phyloP scores from a whole-genome alignment of 2,888 invertebrate species.

The Acleris holmiana region DNA sequence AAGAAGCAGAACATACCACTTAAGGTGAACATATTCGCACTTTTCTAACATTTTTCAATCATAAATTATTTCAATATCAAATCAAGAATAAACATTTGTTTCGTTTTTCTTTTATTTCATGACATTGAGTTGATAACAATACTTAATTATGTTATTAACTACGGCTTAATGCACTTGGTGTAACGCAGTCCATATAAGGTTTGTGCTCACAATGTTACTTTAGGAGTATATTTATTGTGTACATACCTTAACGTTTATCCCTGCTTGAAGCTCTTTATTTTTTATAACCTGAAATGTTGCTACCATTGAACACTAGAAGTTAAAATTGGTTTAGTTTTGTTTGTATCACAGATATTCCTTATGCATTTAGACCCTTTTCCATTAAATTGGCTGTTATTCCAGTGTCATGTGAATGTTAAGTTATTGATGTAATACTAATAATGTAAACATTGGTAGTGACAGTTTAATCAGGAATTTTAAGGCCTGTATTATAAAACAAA shows the following conservation, averaged over 20 bases:
- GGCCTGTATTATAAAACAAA: background rate
- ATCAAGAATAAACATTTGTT: constrained; percentile 16
- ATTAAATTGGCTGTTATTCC: constrained; percentile 64
- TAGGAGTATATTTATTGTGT: constrained; percentile 49
- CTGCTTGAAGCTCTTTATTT: background rate
- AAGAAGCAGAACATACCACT: constrained; percentile 51
- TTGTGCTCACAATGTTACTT: constrained; percentile 46
- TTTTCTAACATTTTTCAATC: constrained; percentile 43
- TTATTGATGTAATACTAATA: constrained; percentile 50
- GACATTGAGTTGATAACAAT: constrained; percentile 8
- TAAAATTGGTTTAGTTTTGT: too few relatives aligned
- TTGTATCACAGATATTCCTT: background rate
- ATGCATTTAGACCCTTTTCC: constrained; percentile 27
- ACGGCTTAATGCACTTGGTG: constrained; percentile 39
- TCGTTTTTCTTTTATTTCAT: constrained; percentile 41
- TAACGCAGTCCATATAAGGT: constrained; percentile 50
- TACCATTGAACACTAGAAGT: background rate
- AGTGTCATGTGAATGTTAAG: constrained; percentile 66
- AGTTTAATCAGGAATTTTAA: constrained; percentile 31
- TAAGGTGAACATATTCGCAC: constrained; percentile 55
- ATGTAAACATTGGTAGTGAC: constrained; percentile 50
- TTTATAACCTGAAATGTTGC: constrained; percentile 2
- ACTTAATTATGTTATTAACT: constrained; percentile 16
- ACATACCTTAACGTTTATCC: constrained; percentile 48
- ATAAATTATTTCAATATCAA: constrained; percentile 26